These are phyloP conservation scores for Psammodynastes pulverulentus DNA, from an alignment of 2,113 vertebrate genomes.

Conservation along the genomic window DNA sequence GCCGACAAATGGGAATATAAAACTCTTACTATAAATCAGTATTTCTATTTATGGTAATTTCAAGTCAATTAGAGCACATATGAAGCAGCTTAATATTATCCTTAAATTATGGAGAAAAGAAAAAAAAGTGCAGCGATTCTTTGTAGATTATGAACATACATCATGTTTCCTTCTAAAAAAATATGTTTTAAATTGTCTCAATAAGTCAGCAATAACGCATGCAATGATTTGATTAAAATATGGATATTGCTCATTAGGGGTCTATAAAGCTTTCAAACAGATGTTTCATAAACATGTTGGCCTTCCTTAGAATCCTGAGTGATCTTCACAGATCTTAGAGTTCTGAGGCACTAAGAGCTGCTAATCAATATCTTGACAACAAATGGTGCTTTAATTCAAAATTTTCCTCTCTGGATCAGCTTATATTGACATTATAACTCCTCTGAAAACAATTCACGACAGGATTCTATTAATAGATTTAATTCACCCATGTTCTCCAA, in stretches of 20 bases:
- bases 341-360: neutral
- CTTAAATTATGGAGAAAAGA: neutral
- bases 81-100: neutral
- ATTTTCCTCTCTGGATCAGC: neutral
- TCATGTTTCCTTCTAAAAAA: neutral
- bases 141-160: neutral
- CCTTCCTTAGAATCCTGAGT: neutral
- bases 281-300: neutral
- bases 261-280: neutral
- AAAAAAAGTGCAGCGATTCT: neutral
- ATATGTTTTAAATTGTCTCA: neutral
- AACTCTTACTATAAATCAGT: neutral
- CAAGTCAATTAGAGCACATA: neutral
- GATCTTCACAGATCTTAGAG: neutral
- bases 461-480: neutral
- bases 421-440: neutral
- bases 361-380: neutral
- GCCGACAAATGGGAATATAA: neutral
- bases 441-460: neutral
- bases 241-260: neutral
- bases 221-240: neutral
- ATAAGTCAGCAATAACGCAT: neutral
- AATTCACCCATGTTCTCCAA: neutral
- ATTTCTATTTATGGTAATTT: neutral
- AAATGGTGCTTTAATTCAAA: neutral